phyloP scores from a whole-genome alignment of 1,140 invertebrate species.

The Ectropis grisescens region DNA sequence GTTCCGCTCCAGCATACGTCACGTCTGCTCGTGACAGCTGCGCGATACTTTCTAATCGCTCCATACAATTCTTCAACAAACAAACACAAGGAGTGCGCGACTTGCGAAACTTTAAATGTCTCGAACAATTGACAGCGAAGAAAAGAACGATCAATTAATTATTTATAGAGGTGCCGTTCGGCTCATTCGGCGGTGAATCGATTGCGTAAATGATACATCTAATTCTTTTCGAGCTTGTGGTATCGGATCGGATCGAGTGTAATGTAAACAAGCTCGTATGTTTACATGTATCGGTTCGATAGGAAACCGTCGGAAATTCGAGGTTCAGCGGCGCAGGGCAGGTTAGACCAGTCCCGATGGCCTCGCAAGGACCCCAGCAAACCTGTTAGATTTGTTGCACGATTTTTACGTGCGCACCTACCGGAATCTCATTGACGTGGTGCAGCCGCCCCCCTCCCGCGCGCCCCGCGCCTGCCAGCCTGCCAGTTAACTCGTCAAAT shows the following conservation, averaged over 20 bases:
- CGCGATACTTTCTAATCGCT: constrained; percentile 60
- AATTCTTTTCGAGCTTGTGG: too few relatives aligned
- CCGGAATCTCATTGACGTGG: constrained; percentile 67
- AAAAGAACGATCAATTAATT: constrained; percentile 49
- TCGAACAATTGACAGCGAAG: constrained; percentile 40
- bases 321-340: constrained; percentile 62
- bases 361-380: constrained; percentile 67
- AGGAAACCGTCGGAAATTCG: constrained; percentile 62
- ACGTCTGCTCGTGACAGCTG: constrained; percentile 59
- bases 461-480: constrained; percentile 27
- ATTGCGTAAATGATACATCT: too few relatives aligned
- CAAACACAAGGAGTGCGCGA: constrained; percentile 41
- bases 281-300: constrained; percentile 40
- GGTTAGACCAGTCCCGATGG: constrained; percentile 68
- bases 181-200: too few relatives aligned
- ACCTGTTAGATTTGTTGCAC: constrained; percentile 70
- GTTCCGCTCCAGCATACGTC: constrained; percentile 60
- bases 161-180: constrained; percentile 36
- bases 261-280: constrained; percentile 24
- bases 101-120: constrained; percentile 48
- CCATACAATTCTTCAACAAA: constrained; percentile 48
- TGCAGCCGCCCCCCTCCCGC: constrained; percentile 44
- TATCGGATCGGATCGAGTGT: too few relatives aligned
- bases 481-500: constrained; percentile 65
- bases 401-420: constrained; percentile 69